Conservation (phyloP, 2,888 invertebrate genomes). For the Diplazon laetatorius region DNA sequence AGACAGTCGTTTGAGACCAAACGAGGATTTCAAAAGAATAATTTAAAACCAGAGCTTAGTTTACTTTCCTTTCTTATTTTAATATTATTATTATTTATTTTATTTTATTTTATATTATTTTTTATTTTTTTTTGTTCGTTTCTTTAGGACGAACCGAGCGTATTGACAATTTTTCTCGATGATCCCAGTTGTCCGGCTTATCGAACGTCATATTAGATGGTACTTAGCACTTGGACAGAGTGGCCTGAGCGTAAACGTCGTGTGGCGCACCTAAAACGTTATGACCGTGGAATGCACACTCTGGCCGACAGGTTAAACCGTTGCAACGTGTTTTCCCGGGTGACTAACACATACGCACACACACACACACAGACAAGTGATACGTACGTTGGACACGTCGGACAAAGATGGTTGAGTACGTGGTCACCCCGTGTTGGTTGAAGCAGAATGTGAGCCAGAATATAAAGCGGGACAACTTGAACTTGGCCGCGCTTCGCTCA, state of each 20-base stretch:
- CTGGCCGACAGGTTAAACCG: background rate
- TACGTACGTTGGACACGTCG: background rate
- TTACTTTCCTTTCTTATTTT: too few relatives aligned
- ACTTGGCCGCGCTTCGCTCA: constrained; percentile 31
- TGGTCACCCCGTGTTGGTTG: background rate
- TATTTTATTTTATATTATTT: background rate
- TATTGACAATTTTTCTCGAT: too few relatives aligned
- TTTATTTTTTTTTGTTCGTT: too few relatives aligned
- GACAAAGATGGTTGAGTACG: background rate
- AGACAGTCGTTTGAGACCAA: too few relatives aligned
- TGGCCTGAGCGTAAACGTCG: background rate
- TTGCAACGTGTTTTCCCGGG: background rate
- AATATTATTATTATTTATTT: background rate
- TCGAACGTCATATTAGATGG: background rate
- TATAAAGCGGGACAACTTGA: constrained; percentile 25
- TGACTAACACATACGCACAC: too few relatives aligned
- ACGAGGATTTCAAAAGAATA: too few relatives aligned
- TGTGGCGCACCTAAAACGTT: background rate
- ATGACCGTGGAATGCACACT: background rate
- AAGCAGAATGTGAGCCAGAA: background rate
- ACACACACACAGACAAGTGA: too few relatives aligned
- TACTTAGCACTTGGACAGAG: background rate
- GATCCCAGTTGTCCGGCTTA: background rate
- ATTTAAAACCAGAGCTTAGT: background rate
- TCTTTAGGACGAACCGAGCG: too few relatives aligned